Evolutionary conservation across 2,113 vertebrate species (phyloP).

Genomic region (Coryphaenoides rupestris): DNA sequence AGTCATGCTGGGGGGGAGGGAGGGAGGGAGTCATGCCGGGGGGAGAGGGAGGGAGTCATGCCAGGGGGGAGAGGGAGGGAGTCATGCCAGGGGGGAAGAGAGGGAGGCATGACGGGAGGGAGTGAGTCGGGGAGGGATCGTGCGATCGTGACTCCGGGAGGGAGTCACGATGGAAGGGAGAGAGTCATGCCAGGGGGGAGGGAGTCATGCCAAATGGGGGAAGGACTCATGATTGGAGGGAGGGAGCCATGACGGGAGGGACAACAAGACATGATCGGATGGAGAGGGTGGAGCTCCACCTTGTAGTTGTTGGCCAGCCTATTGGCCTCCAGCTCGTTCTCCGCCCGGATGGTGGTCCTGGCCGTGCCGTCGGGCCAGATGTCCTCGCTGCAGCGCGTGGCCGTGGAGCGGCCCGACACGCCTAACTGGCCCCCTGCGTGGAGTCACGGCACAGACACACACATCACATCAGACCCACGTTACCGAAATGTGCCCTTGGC

Average conservation of each 20-base stretch:
- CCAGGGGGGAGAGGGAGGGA: neutral
- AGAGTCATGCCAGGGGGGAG: neutral
- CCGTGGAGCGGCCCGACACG: constrained; percentile 23
- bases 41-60: no score
- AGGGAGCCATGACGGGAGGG: neutral
- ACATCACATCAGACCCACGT: neutral
- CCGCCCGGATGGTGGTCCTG: constrained; percentile 75
- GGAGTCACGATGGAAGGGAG: no score
- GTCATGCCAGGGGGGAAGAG: no score
- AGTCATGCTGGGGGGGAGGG: neutral
- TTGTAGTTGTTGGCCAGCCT: constrained; percentile 84
- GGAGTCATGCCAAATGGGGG: neutral
- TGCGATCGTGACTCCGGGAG: no score
- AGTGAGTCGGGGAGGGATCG: no score
- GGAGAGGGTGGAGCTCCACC: constrained; percentile 40
- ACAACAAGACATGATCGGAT: neutral
- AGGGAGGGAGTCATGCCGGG: no score
- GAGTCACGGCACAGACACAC: neutral
- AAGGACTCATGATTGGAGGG: no score
- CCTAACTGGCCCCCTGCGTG: constrained; percentile 44
- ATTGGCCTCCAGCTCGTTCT: constrained; percentile 82
- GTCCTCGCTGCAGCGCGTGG: constrained; percentile 60
- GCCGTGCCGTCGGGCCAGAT: constrained; percentile 69
- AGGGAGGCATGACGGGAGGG: no score
- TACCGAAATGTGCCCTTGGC: neutral